Evolutionary conservation across 2,797 vertebrate genomes (phyloP), one percentile per base, ranked within the genome.

Genomic region (Fringilla coelebs): DNA sequence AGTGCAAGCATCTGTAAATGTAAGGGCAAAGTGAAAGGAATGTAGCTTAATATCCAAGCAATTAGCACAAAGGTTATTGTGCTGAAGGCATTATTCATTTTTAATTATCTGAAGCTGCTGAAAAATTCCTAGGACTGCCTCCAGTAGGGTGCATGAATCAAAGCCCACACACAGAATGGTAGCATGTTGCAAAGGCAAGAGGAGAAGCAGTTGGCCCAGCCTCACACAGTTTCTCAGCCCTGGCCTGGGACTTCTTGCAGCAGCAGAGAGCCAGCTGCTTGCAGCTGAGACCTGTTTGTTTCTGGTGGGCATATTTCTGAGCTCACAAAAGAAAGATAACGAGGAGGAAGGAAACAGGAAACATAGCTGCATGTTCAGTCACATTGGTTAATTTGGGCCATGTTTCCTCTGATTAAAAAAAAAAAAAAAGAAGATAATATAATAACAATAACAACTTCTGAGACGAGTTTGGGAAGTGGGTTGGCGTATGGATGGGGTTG

Each of bases 61-160:
- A 93, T 92, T 95, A 94, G 88, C 74, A 79, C 89, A 91, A 91
- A 90, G 89, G 94, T 94, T 94, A 95, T 82, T 91, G 88, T 87
- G 91, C 94, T 96, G 94, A 93, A 81, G 94, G 94, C 95, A 46
- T 92, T 90, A 88, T 93, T 94, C 85, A 95, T 82, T 88, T 87
- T 83, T 94, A 93, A 96, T 96, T 95, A 94, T 81, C 92, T 92
- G 93, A 91, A 90, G 92, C 93, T 93, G 92, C 83, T 88, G 62
- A 93, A 94, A 86, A 94, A 95, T 96, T 94, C 93, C 93, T 92
- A 90, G 85, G 96, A 73, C 38, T 87, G 89, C 88, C 93, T 97
- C 91, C 93, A 94, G 61, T 86, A 9, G 71, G 76, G 67, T 63
- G 13, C 63, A 48, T n/a, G 63, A 94, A 92, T 92, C 55, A 66